These are phyloP conservation scores for Noturus placidus DNA, from an alignment of 2,113 vertebrate species.

Conservation along the genomic window DNA sequence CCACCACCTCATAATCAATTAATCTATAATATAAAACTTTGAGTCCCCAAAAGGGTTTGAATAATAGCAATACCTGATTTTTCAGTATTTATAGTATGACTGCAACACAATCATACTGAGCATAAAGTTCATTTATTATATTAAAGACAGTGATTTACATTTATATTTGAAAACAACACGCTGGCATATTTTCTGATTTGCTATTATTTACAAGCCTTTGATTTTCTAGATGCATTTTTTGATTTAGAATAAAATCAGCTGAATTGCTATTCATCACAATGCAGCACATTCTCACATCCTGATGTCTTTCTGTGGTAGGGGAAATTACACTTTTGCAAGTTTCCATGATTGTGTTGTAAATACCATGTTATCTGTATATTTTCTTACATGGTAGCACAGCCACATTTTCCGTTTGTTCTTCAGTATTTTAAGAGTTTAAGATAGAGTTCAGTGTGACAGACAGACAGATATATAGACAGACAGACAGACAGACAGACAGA, in stretches of 20 bases:
- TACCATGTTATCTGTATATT: background rate
- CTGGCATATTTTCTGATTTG: background rate
- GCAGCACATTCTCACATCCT: background rate
- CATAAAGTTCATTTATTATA: background rate
- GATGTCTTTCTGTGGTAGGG: background rate
- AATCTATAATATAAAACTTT: slow-evolving; percentile 73
- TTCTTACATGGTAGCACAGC: background rate
- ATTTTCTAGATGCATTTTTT: background rate
- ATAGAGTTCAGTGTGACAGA: background rate
- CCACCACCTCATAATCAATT: slow-evolving; percentile 73
- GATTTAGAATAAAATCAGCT: slow-evolving; percentile 26
- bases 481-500: background rate
- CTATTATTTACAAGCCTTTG: slow-evolving; percentile 3
- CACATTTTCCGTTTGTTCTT: background rate
- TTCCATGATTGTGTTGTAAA: background rate
- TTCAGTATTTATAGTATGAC: background rate
- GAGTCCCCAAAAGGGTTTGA: slow-evolving; percentile 56
- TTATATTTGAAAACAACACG: background rate
- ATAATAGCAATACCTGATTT: slow-evolving; percentile 9
- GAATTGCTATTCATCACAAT: slow-evolving; percentile 29
- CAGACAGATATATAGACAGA: background rate
- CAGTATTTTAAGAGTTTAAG: background rate
- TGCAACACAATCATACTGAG: background rate
- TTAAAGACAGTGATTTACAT: background rate
- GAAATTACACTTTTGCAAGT: background rate